These are phyloP conservation scores for Philaethria dido DNA, from an alignment of 2,888 invertebrate species.

Conservation along the genomic window DNA sequence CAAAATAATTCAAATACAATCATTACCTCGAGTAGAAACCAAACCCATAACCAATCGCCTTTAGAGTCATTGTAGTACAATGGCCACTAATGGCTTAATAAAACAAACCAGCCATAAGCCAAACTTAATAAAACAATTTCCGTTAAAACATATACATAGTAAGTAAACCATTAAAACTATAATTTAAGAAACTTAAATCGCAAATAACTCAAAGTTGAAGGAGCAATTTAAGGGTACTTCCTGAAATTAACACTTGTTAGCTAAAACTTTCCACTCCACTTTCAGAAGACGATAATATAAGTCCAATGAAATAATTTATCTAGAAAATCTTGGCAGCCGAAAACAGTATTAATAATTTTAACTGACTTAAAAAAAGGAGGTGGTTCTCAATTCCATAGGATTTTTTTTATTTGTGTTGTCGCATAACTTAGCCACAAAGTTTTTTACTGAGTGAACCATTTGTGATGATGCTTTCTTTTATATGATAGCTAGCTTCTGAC, in stretches of 20 bases:
- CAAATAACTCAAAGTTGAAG: slow-evolving; percentile 5
- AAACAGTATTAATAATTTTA: slow-evolving; percentile 38
- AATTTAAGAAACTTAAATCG: slow-evolving; percentile 20
- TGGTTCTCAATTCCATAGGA: neutral
- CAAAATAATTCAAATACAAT: too few relatives aligned
- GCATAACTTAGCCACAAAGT: too few relatives aligned
- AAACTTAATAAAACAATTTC: neutral
- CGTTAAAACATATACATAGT: neutral
- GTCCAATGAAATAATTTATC: slow-evolving; percentile 31
- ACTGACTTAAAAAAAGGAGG: too few relatives aligned
- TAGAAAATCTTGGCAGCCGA: slow-evolving; percentile 37
- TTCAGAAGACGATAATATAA: slow-evolving; percentile 32
- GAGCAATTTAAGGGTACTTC: slow-evolving; percentile 15
- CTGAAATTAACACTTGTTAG: slow-evolving; percentile 17
- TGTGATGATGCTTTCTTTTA: too few relatives aligned
- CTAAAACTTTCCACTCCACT: slow-evolving; percentile 20
- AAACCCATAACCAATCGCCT: too few relatives aligned
- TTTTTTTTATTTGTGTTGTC: too few relatives aligned
- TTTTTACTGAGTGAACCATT: too few relatives aligned
- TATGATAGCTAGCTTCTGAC: too few relatives aligned
- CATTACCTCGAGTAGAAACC: too few relatives aligned
- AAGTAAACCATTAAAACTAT: slow-evolving; percentile 4
- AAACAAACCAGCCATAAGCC: too few relatives aligned
- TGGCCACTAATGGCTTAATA: too few relatives aligned
- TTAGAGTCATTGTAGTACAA: too few relatives aligned